A percentile compares a stretch with the other conserved stretches of the same genome.
These are phyloP conservation scores for Siniperca chuatsi DNA, from an alignment of 2,113 vertebrate species.

Conservation along the genomic window DNA sequence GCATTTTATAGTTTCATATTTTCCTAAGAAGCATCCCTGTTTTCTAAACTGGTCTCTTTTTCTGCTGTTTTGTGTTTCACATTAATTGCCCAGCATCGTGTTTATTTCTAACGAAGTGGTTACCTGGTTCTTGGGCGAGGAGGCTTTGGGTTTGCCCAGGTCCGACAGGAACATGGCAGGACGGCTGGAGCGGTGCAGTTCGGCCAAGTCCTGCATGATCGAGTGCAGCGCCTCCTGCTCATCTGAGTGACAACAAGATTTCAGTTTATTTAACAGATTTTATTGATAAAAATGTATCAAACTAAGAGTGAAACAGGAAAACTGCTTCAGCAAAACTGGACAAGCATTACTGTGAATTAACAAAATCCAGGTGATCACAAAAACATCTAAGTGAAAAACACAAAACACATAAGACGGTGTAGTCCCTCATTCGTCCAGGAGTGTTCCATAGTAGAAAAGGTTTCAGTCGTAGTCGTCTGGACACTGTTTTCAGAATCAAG, in stretches of 20 bases:
- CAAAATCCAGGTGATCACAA: background rate
- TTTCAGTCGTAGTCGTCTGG: too few species aligned
- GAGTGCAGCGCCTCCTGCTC: conserved; percentile 98
- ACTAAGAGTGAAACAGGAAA: background rate
- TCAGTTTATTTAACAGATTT: background rate
- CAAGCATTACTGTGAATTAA: background rate
- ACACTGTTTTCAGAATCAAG: too few species aligned
- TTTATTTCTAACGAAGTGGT: background rate
- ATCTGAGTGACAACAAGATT: conserved; percentile 74
- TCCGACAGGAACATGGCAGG: conserved; percentile 91
- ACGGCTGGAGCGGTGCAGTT: conserved; percentile 96
- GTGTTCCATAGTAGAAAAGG: too few species aligned
- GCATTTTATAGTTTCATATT: background rate
- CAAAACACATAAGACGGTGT: too few species aligned
- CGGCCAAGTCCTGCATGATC: conserved; percentile 99
- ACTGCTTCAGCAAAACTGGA: background rate
- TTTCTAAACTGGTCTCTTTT: background rate
- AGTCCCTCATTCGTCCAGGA: too few species aligned
- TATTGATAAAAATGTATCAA: background rate
- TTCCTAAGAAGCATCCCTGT: background rate
- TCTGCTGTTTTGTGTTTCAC: too few species aligned
- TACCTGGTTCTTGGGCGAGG: conserved; percentile 97
- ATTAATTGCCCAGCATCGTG: background rate
- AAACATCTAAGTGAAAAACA: background rate
- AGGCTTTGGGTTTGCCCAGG: conserved; percentile 91